Percentiles rank a stretch among this genome's conserved stretches.
These are phyloP conservation scores for Hartigia nigra DNA, from an alignment of 2,888 invertebrate species.

Conservation along the genomic window DNA sequence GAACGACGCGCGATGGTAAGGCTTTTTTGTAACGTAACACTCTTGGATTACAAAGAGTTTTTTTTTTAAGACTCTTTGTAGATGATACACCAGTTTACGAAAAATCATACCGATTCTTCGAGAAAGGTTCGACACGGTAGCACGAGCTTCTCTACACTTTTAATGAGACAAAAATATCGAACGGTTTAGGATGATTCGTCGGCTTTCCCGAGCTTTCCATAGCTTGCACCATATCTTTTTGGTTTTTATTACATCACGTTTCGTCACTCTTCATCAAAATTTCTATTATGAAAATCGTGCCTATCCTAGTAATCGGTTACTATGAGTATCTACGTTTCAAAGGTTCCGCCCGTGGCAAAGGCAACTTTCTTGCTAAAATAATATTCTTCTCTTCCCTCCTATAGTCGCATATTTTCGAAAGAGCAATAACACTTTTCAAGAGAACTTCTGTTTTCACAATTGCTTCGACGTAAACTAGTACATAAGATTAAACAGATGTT, in stretches of 20 bases:
- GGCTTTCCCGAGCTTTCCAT: slow-evolving; percentile 33
- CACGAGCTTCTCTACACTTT: slow-evolving; percentile 7
- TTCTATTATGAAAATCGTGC: too few relatives aligned
- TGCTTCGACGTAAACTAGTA: too few relatives aligned
- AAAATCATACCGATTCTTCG: neutral
- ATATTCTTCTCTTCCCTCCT: too few relatives aligned
- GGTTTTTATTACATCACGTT: neutral
- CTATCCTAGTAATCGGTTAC: too few relatives aligned
- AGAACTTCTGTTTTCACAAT: too few relatives aligned
- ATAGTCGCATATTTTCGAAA: too few relatives aligned
- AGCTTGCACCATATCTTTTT: too few relatives aligned
- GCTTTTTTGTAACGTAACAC: slow-evolving; percentile 32
- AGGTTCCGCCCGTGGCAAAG: too few relatives aligned
- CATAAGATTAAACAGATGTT: too few relatives aligned
- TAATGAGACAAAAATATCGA: slow-evolving; percentile 33
- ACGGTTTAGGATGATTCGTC: slow-evolving; percentile 29
- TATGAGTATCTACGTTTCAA: too few relatives aligned
- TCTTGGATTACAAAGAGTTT: neutral
- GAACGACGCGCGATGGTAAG: slow-evolving; percentile 51
- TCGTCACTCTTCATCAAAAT: neutral
- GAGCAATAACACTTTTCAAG: too few relatives aligned
- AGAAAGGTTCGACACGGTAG: slow-evolving; percentile 10
- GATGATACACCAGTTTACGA: neutral
- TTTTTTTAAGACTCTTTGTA: neutral
- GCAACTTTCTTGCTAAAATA: too few relatives aligned